phyloP scores from a whole-genome alignment of 2,113 vertebrate species.

The Ardeotis arabs region DNA sequence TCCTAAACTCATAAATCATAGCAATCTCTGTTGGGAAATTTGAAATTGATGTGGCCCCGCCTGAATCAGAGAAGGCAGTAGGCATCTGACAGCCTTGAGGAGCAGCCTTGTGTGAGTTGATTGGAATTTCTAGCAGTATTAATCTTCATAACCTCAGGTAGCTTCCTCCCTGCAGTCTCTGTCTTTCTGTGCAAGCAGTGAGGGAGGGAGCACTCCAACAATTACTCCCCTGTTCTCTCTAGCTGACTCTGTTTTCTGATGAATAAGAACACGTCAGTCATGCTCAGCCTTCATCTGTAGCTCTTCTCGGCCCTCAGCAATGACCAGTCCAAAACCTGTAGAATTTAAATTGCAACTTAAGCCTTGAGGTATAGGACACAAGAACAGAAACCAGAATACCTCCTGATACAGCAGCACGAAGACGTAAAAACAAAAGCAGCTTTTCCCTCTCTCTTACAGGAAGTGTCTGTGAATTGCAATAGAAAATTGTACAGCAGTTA shows the following conservation, averaged over 20 bases:
- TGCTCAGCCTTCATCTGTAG: background rate
- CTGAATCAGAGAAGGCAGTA: slow-evolving; percentile 44
- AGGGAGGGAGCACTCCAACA: slow-evolving; percentile 8
- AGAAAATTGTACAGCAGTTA: background rate
- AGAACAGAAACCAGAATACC: background rate
- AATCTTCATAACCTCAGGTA: slow-evolving; percentile 70
- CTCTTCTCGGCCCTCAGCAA: background rate
- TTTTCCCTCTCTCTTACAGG: background rate
- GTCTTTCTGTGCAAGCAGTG: background rate
- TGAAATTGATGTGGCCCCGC: slow-evolving; percentile 28
- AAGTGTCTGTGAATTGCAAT: background rate
- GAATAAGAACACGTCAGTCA: background rate
- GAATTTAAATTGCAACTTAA: background rate
- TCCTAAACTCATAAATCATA: slow-evolving; percentile 65
- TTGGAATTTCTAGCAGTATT: slow-evolving; percentile 66
- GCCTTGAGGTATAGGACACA: background rate
- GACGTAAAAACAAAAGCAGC: background rate
- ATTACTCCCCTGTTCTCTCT: background rate
- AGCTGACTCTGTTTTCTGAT: slow-evolving; percentile 21
- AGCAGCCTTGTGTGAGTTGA: slow-evolving; percentile 54
- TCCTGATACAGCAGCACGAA: background rate
- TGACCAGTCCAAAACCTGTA: background rate
- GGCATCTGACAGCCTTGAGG: slow-evolving; percentile 60
- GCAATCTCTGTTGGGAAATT: slow-evolving; percentile 59
- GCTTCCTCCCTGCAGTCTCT: slow-evolving; percentile 4